These are phyloP conservation scores for Synergus itoensis DNA, from an alignment of 2,888 invertebrate species.

Conservation along the genomic window DNA sequence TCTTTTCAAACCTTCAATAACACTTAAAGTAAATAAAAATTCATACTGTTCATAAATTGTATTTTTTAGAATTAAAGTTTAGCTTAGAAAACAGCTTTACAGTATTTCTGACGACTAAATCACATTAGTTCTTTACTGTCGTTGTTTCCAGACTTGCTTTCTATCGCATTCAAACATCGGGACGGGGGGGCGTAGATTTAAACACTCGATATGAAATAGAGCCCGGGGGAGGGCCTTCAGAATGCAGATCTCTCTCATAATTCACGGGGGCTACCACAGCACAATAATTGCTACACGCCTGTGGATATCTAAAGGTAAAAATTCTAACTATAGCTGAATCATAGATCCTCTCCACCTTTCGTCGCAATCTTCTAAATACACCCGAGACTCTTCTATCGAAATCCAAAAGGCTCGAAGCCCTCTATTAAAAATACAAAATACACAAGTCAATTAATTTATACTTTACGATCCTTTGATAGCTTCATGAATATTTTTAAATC, in stretches of 20 bases:
- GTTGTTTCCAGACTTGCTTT: conserved; percentile 27
- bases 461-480: conserved; percentile 15
- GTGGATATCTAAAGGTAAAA: conserved; percentile 54
- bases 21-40: too few species aligned
- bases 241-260: conserved; percentile 66
- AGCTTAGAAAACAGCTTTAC: background rate
- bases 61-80: background rate
- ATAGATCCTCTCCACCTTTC: conserved; percentile 31
- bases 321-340: conserved; percentile 30
- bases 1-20: background rate
- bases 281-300: conserved; percentile 71
- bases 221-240: conserved; percentile 57
- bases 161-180: conserved; percentile 20
- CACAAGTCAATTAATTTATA: conserved; percentile 34
- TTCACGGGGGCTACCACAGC: conserved; percentile 65
- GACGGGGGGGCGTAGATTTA: conserved; percentile 67
- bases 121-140: conserved; percentile 1
- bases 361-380: conserved; percentile 24
- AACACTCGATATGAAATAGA: conserved; percentile 69
- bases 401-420: background rate
- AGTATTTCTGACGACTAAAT: background rate
- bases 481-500: conserved; percentile 15
- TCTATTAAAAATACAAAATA: background rate
- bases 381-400: conserved; percentile 1
- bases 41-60: background rate